Evolutionary conservation across 2,888 invertebrate genomes (phyloP).

Genomic region (Monochamus alternatus): DNA sequence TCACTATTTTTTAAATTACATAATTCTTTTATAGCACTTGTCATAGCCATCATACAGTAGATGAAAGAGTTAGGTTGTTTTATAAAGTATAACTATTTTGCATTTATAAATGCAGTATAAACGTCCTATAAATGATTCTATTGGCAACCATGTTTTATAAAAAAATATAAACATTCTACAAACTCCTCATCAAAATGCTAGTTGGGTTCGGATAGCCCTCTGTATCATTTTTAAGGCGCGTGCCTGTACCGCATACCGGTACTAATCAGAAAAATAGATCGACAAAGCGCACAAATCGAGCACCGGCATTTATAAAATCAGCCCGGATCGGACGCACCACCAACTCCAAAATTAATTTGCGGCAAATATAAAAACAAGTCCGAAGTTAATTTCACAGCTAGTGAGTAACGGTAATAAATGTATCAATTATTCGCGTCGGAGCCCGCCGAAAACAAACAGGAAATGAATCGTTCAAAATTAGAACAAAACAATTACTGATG

Average conservation of each 20-base stretch:
- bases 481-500: slow-evolving; percentile 47
- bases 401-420: slow-evolving; percentile 63
- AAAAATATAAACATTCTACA: too few species aligned
- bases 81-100: too few species aligned
- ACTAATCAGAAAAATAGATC: slow-evolving; percentile 12
- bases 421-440: slow-evolving; percentile 62
- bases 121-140: too few species aligned
- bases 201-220: too few species aligned
- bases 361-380: slow-evolving; percentile 59
- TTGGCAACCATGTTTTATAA: too few species aligned
- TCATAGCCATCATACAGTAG: too few species aligned
- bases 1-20: too few species aligned
- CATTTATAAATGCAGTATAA: too few species aligned
- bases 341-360: slow-evolving; percentile 62
- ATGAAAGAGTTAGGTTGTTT: too few species aligned
- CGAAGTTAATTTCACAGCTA: slow-evolving; percentile 65
- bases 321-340: slow-evolving; percentile 9
- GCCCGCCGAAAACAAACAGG: slow-evolving; percentile 53
- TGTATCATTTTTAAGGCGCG: too few species aligned
- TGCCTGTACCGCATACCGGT: neutral
- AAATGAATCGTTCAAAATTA: slow-evolving; percentile 53
- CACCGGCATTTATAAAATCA: slow-evolving; percentile 21
- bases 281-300: slow-evolving; percentile 30
- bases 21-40: too few species aligned
- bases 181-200: too few species aligned